A percentile compares a stretch with the other conserved stretches of the same genome.
Evolutionary conservation across 2,888 invertebrate species (phyloP).

Genomic region (Aspidiotus rigidus): DNA sequence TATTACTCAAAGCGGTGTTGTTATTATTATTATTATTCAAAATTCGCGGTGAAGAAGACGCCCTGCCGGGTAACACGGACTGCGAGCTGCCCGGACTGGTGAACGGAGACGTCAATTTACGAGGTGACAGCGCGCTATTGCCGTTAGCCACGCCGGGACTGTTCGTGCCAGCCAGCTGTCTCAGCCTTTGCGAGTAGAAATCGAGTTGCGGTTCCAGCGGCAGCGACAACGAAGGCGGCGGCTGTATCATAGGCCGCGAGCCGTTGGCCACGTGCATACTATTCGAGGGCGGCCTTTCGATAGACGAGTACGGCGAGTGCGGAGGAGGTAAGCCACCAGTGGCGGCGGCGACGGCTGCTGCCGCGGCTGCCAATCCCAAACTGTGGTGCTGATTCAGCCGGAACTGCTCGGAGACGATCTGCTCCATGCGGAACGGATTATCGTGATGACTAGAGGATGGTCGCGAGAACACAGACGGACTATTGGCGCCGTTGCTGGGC

Average conservation of each 20-base stretch:
- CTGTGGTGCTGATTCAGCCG: constrained; percentile 58
- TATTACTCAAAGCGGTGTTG: constrained; percentile 45
- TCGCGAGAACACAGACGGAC: constrained; percentile 56
- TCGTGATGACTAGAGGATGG: constrained; percentile 65
- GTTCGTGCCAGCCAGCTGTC: constrained; percentile 93
- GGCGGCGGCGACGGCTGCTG: constrained; percentile 56
- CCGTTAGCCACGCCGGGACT: constrained; percentile 74
- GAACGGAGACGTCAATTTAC: constrained; percentile 45
- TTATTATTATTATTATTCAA: constrained; percentile 40
- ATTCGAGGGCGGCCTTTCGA: constrained; percentile 29
- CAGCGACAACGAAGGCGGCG: constrained; percentile 41
- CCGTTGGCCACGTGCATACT: constrained; percentile 12
- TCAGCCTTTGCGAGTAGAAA: constrained; percentile 99
- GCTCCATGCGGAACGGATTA: constrained; percentile 73
- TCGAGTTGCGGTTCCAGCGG: constrained; percentile 81
- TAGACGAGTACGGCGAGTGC: constrained; percentile 39
- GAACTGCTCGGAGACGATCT: constrained; percentile 71
- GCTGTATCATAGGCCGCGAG: constrained; percentile 29
- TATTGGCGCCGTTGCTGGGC: constrained; percentile 37
- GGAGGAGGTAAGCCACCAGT: constrained; percentile 47
- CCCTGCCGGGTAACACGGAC: constrained; percentile 50
- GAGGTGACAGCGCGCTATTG: constrained; percentile 42
- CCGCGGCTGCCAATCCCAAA: constrained; percentile 61
- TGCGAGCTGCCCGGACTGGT: constrained; percentile 46
- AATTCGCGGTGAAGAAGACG: constrained; percentile 58